phyloP scores from a whole-genome alignment of 2,797 vertebrate genomes.

The Gambelia wislizenii region DNA sequence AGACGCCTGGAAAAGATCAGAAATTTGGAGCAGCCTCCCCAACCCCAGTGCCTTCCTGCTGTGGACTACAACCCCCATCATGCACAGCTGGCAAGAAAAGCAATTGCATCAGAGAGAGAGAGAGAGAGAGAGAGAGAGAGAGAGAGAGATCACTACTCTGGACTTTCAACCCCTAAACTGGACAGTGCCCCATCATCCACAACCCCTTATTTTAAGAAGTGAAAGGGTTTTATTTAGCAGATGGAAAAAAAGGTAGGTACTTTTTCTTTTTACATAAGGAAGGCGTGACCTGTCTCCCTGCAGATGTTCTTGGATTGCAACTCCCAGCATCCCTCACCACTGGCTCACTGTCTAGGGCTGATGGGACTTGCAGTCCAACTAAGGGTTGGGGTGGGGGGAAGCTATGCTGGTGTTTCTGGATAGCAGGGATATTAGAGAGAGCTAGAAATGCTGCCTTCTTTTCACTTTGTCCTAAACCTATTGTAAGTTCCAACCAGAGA shows the following conservation, averaged over 20 bases:
- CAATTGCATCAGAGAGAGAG: not conserved
- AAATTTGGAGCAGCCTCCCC: too few species aligned
- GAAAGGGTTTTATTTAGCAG: not conserved
- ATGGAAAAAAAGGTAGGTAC: too few species aligned
- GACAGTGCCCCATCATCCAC: too few species aligned
- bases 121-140: too few species aligned
- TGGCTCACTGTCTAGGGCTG: not conserved
- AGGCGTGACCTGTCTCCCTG: not conserved
- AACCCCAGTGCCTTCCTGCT: not conserved
- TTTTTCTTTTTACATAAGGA: not conserved
- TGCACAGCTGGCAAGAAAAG: not conserved
- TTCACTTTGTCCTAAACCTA: too few species aligned
- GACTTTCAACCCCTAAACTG: too few species aligned
- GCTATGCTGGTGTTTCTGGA: not conserved
- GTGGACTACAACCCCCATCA: not conserved
- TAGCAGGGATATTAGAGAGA: not conserved
- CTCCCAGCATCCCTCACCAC: not conserved
- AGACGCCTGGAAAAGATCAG: not conserved
- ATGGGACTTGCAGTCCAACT: not conserved
- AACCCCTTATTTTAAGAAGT: not conserved
- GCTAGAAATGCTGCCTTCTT: not conserved
- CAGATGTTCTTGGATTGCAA: not conserved
- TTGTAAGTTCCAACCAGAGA: not conserved
- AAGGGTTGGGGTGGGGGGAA: accelerated
- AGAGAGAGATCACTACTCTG: not conserved